phyloP scores from a whole-genome alignment of 2,797 vertebrate genomes.

The Artibeus jamaicensis region DNA sequence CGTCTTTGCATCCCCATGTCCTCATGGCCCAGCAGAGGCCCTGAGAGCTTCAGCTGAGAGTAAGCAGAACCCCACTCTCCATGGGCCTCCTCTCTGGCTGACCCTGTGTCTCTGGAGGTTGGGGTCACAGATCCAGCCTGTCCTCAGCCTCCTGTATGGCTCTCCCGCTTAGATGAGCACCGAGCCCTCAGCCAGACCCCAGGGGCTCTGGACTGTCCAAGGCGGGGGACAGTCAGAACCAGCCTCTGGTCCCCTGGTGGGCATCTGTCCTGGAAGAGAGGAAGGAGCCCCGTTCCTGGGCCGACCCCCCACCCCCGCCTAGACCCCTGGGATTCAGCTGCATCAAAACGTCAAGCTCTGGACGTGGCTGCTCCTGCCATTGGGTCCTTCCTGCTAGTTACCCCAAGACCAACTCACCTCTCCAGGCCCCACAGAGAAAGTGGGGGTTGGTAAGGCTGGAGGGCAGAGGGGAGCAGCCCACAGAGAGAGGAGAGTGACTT shows the following conservation, averaged over 20 bases:
- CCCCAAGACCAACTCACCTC: neutral
- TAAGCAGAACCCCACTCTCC: neutral
- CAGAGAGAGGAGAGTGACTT: neutral
- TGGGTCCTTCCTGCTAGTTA: neutral
- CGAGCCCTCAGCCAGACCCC: neutral
- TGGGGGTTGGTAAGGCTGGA: neutral
- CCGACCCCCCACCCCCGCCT: too few relatives aligned
- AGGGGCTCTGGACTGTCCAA: neutral
- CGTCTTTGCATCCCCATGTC: neutral
- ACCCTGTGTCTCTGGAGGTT: neutral
- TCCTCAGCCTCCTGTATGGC: neutral
- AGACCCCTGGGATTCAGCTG: rapidly evolving
- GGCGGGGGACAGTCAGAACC: neutral
- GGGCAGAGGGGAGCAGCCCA: neutral
- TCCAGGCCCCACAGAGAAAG: neutral
- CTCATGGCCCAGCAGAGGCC: neutral
- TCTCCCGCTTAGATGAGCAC: neutral
- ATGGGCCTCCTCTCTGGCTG: neutral
- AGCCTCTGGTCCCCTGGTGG: too few relatives aligned
- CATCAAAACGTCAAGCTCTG: neutral
- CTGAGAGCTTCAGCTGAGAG: neutral
- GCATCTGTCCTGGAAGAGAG: neutral
- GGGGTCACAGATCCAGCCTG: neutral
- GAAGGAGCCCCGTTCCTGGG: neutral
- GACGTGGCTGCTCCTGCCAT: neutral